Conservation (phyloP, 2,888 invertebrate genomes). For the Drosophila neotestacea region DNA sequence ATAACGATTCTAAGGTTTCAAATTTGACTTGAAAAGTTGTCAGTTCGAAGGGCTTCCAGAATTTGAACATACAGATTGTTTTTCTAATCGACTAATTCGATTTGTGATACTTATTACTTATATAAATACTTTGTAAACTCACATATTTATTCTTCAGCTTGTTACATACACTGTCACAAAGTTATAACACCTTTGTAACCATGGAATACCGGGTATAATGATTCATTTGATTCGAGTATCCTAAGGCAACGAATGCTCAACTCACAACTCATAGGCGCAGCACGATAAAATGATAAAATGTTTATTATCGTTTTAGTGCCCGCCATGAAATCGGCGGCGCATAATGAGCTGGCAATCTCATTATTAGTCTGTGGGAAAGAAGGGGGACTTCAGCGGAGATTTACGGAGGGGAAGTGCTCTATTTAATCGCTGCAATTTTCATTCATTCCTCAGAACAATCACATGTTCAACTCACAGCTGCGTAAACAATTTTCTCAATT, state of each 20-base stretch:
- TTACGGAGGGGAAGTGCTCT: conserved; percentile 31
- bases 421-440: conserved; percentile 72
- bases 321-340: conserved; percentile 59
- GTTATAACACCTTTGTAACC: not conserved
- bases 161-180: not conserved
- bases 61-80: too few relatives aligned
- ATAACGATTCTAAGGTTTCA: too few relatives aligned
- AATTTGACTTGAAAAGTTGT: too few relatives aligned
- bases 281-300: conserved; percentile 58
- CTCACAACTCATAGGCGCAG: conserved; percentile 30
- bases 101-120: too few relatives aligned
- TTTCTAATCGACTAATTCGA: too few relatives aligned
- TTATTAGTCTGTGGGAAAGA: conserved; percentile 33
- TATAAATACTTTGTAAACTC: too few relatives aligned
- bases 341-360: conserved; percentile 76
- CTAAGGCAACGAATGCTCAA: conserved; percentile 44
- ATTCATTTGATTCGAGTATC: conserved; percentile 74
- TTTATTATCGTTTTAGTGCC: conserved; percentile 62
- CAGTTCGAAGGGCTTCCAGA: too few relatives aligned
- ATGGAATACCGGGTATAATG: conserved; percentile 39
- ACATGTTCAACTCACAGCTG: conserved; percentile 84
- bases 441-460: conserved; percentile 81
- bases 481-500: conserved; percentile 81
- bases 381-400: not conserved
- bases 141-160: too few relatives aligned